These are phyloP conservation scores for Serilophus lunatus DNA, from an alignment of 2,113 vertebrate species.

Conservation along the genomic window DNA sequence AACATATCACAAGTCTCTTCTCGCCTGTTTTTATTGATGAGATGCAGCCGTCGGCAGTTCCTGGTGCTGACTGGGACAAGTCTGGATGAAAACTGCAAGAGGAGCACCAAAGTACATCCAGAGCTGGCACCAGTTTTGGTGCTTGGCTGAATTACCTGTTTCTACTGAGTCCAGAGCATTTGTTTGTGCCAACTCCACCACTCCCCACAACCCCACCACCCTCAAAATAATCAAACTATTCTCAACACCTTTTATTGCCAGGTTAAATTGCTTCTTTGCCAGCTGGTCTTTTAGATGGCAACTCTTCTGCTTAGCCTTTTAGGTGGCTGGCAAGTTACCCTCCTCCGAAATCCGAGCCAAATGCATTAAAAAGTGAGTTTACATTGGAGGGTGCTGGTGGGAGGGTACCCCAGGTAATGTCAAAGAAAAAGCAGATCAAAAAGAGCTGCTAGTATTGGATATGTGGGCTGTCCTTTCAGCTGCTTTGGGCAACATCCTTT, in stretches of 20 bases:
- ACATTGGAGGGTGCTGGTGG: background rate
- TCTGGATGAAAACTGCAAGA: background rate
- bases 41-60: background rate
- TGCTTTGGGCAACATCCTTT: conserved; percentile 8
- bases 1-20: background rate
- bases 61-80: background rate
- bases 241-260: background rate
- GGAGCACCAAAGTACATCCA: background rate
- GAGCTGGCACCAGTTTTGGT: background rate
- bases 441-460: background rate
- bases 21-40: background rate
- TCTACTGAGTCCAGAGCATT: background rate
- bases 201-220: background rate
- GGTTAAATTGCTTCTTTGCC: background rate
- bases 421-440: conserved; percentile 13
- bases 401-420: background rate
- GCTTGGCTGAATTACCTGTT: background rate
- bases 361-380: conserved; percentile 18
- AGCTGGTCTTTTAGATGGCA: background rate
- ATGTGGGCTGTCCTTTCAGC: background rate
- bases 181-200: background rate
- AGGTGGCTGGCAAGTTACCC: background rate
- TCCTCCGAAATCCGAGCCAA: background rate
- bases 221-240: background rate
- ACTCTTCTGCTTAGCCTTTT: background rate